A percentile compares a stretch with the other conserved stretches of the same genome.
phyloP scores from a whole-genome alignment of 2,888 invertebrate species.

The Meteorus colon region DNA sequence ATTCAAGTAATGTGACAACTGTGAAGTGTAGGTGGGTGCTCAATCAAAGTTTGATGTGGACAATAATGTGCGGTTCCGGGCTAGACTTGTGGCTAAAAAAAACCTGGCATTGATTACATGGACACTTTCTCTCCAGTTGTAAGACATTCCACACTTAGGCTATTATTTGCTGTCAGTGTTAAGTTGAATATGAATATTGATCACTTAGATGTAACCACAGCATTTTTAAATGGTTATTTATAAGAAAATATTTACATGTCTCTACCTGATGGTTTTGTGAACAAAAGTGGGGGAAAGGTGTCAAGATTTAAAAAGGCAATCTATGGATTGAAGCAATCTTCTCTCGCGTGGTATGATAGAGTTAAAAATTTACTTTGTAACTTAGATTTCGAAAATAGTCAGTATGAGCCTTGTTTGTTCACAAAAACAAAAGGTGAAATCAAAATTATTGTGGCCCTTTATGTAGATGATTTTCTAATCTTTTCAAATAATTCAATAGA shows the following conservation, averaged over 20 bases:
- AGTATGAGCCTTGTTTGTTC: too few species aligned
- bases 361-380: not conserved
- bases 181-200: conserved; percentile 44
- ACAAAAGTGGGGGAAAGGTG: not conserved
- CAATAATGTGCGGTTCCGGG: conserved; percentile 42
- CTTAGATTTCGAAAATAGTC: too few species aligned
- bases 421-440: too few species aligned
- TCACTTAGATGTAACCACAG: conserved; percentile 50
- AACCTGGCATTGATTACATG: conserved; percentile 32
- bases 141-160: conserved; percentile 32
- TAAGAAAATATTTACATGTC: conserved; percentile 49
- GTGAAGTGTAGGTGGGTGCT: conserved; percentile 42
- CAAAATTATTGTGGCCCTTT: not conserved
- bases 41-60: conserved; percentile 43
- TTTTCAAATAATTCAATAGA: not conserved
- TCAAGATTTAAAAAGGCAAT: conserved; percentile 42
- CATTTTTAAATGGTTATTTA: conserved; percentile 50
- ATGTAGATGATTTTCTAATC: not conserved
- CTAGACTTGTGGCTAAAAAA: conserved; percentile 33
- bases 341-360: conserved; percentile 33
- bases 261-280: conserved; percentile 20
- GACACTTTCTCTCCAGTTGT: conserved; percentile 49
- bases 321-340: conserved; percentile 47
- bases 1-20: not conserved
- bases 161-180: conserved; percentile 45